phyloP scores from a whole-genome alignment of 2,888 invertebrate genomes.

The Geophilus truncorum region DNA sequence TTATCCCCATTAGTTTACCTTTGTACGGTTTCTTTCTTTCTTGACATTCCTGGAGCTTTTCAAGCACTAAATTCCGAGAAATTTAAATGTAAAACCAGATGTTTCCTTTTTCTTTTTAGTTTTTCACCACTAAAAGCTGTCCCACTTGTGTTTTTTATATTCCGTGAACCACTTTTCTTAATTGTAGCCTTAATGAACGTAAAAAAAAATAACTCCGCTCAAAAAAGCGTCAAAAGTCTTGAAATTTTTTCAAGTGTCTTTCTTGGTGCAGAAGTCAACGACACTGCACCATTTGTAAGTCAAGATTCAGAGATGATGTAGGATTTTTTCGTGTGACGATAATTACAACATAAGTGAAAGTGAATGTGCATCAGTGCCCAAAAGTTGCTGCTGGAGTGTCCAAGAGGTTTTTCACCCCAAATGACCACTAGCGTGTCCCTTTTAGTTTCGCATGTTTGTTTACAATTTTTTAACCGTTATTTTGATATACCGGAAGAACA shows the following conservation, averaged over 20 bases:
- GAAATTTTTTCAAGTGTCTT: not conserved
- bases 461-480: slow-evolving; percentile 13
- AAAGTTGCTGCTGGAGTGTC: not conserved
- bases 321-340: not conserved
- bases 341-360: not conserved
- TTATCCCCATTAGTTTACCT: too few relatives aligned
- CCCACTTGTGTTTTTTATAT: not conserved
- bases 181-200: not conserved
- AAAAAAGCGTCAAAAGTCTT: not conserved
- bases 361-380: slow-evolving; percentile 2
- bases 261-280: not conserved
- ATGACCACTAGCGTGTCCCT: not conserved
- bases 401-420: slow-evolving; percentile 1
- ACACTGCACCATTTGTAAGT: not conserved
- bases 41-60: not conserved
- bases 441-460: slow-evolving; percentile 25
- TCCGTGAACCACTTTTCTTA: not conserved
- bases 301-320: not conserved
- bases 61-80: not conserved
- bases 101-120: not conserved
- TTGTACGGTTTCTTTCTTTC: too few relatives aligned
- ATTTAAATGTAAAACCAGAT: not conserved
- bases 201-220: not conserved
- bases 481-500: not conserved
- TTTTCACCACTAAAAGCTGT: not conserved